Percentiles rank a stretch among this genome's conserved stretches.
These are phyloP conservation scores for Drosophila ustulata DNA, from an alignment of 2,888 invertebrate species.

Conservation along the genomic window DNA sequence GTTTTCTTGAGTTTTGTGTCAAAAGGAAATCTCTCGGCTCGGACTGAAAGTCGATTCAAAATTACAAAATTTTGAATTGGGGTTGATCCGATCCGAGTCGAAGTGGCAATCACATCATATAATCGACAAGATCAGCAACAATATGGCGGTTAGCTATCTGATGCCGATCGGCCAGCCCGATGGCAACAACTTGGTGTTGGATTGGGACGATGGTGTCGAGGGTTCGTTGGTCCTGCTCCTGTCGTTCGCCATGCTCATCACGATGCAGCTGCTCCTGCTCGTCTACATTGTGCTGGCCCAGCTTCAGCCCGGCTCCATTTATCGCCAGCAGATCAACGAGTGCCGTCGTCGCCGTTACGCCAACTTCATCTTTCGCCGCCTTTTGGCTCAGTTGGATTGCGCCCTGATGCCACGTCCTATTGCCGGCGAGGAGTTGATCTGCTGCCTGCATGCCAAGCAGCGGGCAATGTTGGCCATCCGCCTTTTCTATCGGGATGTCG, in stretches of 20 bases:
- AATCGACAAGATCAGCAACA: not conserved
- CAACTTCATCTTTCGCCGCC: constrained; percentile 56
- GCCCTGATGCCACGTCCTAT: constrained; percentile 14
- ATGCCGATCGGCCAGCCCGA: constrained; percentile 7
- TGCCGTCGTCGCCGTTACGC: constrained; percentile 38
- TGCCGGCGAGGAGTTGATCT: constrained; percentile 18
- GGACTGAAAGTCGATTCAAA: constrained; percentile 16
- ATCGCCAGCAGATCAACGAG: constrained; percentile 34
- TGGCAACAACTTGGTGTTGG: constrained; percentile 1
- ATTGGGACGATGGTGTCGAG: constrained; percentile 38
- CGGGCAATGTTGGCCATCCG: constrained; percentile 37
- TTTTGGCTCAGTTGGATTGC: constrained; percentile 49
- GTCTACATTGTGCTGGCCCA: constrained; percentile 32
- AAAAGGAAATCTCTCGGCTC: not conserved
- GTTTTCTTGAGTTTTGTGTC: not conserved
- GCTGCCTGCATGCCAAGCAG: constrained; percentile 24
- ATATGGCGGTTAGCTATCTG: constrained; percentile 16
- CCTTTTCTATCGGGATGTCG: constrained; percentile 51
- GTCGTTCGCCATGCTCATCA: constrained; percentile 31
- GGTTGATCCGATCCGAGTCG: constrained; percentile 16
- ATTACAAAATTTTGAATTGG: constrained; percentile 28
- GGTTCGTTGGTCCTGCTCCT: constrained; percentile 41
- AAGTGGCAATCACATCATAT: not conserved
- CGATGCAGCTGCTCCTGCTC: constrained; percentile 44
- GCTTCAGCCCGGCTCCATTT: constrained; percentile 26